These are phyloP conservation scores for Bagarius yarrelli DNA, from an alignment of 2,113 vertebrate species.

Conservation along the genomic window DNA sequence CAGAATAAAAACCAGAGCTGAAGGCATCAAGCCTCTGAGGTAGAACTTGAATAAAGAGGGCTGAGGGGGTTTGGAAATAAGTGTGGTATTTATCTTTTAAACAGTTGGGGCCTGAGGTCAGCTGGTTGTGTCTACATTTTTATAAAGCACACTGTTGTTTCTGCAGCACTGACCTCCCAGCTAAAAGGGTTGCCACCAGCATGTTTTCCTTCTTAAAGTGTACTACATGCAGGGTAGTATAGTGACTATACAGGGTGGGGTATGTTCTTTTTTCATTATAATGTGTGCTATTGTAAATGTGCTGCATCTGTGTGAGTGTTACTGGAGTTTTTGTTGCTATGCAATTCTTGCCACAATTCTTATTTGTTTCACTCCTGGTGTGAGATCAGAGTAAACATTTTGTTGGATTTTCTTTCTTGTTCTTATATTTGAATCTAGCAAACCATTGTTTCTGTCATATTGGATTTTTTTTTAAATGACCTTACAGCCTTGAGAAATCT, in stretches of 20 bases:
- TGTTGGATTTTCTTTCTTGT: neutral
- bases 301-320: neutral
- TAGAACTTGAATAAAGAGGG: neutral
- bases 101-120: conserved; percentile 2
- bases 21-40: conserved; percentile 10
- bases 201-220: neutral
- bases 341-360: neutral
- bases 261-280: conserved; percentile 7
- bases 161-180: neutral
- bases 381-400: neutral
- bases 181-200: neutral
- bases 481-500: too few relatives aligned
- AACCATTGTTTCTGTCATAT: neutral
- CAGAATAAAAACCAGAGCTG: conserved; percentile 1
- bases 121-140: neutral
- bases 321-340: neutral
- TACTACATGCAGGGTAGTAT: neutral
- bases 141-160: conserved; percentile 7
- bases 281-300: neutral
- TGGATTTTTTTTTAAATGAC: too few relatives aligned
- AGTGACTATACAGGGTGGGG: neutral
- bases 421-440: neutral
- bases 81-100: neutral
- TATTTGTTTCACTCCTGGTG: neutral
- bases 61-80: neutral